Conservation (phyloP, 1,140 invertebrate genomes). For the Scaptodrosophila lebanonensis region DNA sequence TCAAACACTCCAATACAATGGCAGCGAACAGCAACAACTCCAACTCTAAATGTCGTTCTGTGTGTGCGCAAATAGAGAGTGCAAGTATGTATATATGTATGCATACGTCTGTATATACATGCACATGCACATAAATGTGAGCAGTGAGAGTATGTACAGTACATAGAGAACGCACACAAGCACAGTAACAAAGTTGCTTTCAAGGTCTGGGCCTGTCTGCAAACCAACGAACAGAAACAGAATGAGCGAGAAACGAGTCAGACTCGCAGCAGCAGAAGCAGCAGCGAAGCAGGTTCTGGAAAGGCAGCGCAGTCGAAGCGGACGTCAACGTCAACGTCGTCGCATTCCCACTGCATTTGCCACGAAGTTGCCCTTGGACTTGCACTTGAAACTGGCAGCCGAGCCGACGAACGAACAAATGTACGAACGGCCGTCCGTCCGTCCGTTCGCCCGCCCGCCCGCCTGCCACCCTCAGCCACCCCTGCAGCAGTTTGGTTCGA, state of each 20-base stretch:
- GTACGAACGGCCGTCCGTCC: too few relatives aligned
- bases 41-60: slow-evolving; percentile 21
- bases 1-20: too few relatives aligned
- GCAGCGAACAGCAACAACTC: too few relatives aligned
- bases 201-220: slow-evolving; percentile 60
- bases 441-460: too few relatives aligned
- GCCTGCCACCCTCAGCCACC: too few relatives aligned
- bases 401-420: slow-evolving; percentile 14
- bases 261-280: slow-evolving; percentile 20
- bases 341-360: slow-evolving; percentile 49
- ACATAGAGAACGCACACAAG: slow-evolving; percentile 4
- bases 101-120: slow-evolving; percentile 4
- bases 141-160: slow-evolving; percentile 40
- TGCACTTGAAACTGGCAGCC: slow-evolving; percentile 65
- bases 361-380: slow-evolving; percentile 70
- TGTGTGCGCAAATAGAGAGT: slow-evolving; percentile 38
- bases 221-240: slow-evolving; percentile 4
- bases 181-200: slow-evolving; percentile 47
- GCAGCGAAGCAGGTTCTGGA: slow-evolving; percentile 31
- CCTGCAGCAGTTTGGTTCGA: too few relatives aligned
- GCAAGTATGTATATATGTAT: slow-evolving; percentile 36
- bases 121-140: slow-evolving; percentile 3
- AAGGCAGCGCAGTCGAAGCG: slow-evolving; percentile 18
- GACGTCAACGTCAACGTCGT: slow-evolving; percentile 17
- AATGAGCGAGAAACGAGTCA: slow-evolving; percentile 8